phyloP scores from a whole-genome alignment of 2,797 vertebrate species.

The Alosa sapidissima region DNA sequence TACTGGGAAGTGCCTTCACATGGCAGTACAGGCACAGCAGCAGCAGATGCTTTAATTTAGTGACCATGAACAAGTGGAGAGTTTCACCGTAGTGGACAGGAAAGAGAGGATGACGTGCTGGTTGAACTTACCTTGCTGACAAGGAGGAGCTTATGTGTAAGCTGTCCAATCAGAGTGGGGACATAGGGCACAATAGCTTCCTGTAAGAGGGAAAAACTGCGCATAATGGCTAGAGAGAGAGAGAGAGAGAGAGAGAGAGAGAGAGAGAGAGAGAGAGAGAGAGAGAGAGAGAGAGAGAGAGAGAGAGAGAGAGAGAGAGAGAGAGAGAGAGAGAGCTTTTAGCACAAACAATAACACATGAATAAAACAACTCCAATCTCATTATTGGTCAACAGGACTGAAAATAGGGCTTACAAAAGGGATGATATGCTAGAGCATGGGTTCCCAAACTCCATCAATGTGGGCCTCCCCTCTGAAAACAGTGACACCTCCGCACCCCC shows the following conservation, averaged over 20 bases:
- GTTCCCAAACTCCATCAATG: no score
- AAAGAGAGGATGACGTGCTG: background rate
- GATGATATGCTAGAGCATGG: no score
- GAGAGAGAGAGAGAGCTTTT: background rate
- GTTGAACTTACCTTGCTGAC: constrained; percentile 91
- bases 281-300: no score
- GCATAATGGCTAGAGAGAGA: constrained; percentile 89
- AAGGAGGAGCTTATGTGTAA: constrained; percentile 93
- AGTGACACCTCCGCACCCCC: no score
- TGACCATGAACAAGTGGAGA: background rate
- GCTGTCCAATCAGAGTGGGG: constrained; percentile 92
- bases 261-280: background rate
- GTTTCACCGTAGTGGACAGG: background rate
- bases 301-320: background rate
- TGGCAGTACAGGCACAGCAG: background rate
- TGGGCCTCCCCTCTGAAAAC: no score
- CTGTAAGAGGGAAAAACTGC: constrained; percentile 97
- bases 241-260: background rate
- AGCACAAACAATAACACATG: background rate
- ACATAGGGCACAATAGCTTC: constrained; percentile 95
- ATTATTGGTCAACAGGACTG: background rate
- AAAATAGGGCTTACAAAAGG: background rate
- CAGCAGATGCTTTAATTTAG: background rate
- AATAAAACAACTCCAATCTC: background rate
- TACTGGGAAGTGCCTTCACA: background rate